phyloP scores from a whole-genome alignment of 2,888 invertebrate genomes.

The Phoenoteleia sp. region DNA sequence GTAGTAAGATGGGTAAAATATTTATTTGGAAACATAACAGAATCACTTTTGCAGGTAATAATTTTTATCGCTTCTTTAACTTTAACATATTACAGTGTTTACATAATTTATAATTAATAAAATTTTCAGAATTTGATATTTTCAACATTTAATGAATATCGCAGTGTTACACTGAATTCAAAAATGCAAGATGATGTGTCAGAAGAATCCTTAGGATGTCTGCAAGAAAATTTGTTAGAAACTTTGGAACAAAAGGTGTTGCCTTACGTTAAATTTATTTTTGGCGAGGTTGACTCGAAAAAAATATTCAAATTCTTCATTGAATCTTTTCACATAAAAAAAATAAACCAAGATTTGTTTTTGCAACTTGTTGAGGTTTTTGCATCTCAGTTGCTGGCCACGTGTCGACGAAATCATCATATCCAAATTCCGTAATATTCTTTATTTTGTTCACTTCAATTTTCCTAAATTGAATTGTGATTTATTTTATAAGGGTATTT shows the following conservation, averaged over 20 bases:
- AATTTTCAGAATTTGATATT: slow-evolving; percentile 75
- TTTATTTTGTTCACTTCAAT: background rate
- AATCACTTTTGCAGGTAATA: slow-evolving; percentile 82
- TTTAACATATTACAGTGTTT: background rate
- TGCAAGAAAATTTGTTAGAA: slow-evolving; percentile 77
- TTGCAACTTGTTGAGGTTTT: slow-evolving; percentile 87
- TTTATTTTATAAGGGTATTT: background rate
- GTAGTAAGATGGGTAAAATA: slow-evolving; percentile 87
- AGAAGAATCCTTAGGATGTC: slow-evolving; percentile 73
- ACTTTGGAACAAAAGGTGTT: slow-evolving; percentile 72
- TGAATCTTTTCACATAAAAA: slow-evolving; percentile 86
- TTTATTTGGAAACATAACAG: slow-evolving; percentile 86
- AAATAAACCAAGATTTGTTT: slow-evolving; percentile 87
- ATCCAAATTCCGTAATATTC: slow-evolving; percentile 50
- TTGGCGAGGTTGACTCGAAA: slow-evolving; percentile 85
- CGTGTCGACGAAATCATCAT: slow-evolving; percentile 77
- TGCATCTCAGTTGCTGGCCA: slow-evolving; percentile 81
- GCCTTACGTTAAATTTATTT: slow-evolving; percentile 80
- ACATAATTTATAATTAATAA: background rate
- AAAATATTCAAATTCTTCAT: slow-evolving; percentile 85
- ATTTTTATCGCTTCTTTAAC: background rate
- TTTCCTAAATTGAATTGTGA: slow-evolving; percentile 10
- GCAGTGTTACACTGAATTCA: slow-evolving; percentile 67
- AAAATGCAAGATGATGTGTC: slow-evolving; percentile 69
- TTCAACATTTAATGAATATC: slow-evolving; percentile 70